Evolutionary conservation across 2,888 invertebrate species (phyloP).

Genomic region (Molorchus minor): DNA sequence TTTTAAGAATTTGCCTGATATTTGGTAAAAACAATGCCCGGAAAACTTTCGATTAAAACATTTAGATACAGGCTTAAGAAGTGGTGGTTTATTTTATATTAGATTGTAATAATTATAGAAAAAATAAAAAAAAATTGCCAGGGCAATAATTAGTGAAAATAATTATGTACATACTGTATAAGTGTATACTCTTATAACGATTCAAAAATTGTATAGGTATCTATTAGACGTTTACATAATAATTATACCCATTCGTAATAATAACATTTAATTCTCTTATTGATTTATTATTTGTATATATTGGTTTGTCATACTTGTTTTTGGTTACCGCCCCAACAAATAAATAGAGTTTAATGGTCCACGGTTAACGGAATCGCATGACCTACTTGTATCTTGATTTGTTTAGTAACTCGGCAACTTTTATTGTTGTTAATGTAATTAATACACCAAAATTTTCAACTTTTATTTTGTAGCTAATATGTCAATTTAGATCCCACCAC

Average conservation of each 20-base stretch:
- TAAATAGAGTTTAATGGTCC: constrained; percentile 15
- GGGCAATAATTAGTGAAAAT: too few species aligned
- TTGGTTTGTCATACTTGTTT: too few species aligned
- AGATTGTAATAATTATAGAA: too few species aligned
- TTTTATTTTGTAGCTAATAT: neutral
- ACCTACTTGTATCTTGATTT: constrained; percentile 8
- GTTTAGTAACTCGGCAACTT: neutral
- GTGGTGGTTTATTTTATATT: too few species aligned
- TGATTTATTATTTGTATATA: neutral
- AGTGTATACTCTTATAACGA: neutral
- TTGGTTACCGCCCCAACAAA: constrained; percentile 7
- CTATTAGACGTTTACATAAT: neutral
- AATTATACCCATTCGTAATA: neutral
- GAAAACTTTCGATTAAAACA: too few species aligned
- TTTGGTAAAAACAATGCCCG: too few species aligned
- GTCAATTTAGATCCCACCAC: too few species aligned
- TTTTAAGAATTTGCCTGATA: too few species aligned
- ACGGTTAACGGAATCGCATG: constrained; percentile 15
- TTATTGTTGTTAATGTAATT: neutral
- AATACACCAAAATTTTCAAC: neutral
- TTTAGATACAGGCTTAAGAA: too few species aligned
- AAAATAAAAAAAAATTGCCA: too few species aligned
- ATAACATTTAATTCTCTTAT: neutral
- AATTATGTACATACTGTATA: neutral
- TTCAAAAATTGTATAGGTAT: neutral